Evolutionary conservation across 30 jellyfish, hydroid and myxozoan species (phyloP).

Genomic region (Turritopsis dohrnii): DNA sequence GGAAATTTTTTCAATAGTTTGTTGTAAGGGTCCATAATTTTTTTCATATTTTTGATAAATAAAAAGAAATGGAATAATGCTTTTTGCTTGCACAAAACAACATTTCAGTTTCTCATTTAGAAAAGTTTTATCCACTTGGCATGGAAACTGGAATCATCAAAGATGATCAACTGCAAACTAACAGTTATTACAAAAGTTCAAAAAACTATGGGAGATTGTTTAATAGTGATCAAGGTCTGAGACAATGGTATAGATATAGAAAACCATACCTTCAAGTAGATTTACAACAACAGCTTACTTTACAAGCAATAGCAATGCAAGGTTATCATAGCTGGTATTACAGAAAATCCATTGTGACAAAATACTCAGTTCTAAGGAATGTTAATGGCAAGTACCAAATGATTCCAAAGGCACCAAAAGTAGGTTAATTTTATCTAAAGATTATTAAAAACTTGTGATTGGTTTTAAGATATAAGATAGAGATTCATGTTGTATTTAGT

Average conservation of each 20-base stretch:
- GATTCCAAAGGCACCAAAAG: not conserved
- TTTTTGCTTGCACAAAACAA: too few species aligned
- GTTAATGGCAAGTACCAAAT: not conserved
- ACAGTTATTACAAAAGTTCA: not conserved
- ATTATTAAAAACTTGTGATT: too few species aligned
- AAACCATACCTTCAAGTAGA: not conserved
- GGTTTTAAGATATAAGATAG: too few species aligned
- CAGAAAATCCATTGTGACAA: not conserved
- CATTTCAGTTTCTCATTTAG: too few species aligned
- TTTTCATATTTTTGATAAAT: too few species aligned
- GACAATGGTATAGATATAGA: not conserved
- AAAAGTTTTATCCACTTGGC: not conserved
- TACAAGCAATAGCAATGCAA: constrained; percentile 5
- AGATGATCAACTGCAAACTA: not conserved
- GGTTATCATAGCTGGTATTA: not conserved
- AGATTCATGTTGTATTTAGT: too few species aligned
- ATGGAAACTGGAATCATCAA: not conserved
- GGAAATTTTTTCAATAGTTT: too few species aligned
- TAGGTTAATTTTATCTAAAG: not conserved
- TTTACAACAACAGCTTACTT: not conserved
- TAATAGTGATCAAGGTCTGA: not conserved
- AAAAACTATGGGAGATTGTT: not conserved
- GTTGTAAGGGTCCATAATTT: too few species aligned
- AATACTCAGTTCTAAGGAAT: not conserved
- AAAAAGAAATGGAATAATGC: too few species aligned